phyloP scores from a whole-genome alignment of 2,888 invertebrate genomes.

The Pediacus dermestoides region DNA sequence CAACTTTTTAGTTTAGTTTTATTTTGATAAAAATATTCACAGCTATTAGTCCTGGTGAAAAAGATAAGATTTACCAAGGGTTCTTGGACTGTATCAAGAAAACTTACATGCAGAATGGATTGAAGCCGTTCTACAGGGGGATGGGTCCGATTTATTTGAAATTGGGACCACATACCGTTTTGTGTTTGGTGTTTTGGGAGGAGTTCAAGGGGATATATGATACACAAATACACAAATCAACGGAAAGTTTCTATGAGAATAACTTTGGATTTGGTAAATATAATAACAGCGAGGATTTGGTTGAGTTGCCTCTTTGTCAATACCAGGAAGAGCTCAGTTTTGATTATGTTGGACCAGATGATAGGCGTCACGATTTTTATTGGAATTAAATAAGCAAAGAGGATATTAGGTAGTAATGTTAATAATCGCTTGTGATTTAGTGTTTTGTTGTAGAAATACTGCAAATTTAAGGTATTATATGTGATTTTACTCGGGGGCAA shows the following conservation, averaged over 20 bases:
- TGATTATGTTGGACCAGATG: background rate
- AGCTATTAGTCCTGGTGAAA: constrained; percentile 56
- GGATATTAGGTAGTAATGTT: too few species aligned
- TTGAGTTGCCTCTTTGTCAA: constrained; percentile 3
- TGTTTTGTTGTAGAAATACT: too few species aligned
- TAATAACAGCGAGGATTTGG: too few species aligned
- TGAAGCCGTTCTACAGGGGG: constrained; percentile 79
- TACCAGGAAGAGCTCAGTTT: constrained; percentile 1
- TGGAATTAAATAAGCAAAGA: constrained; percentile 8
- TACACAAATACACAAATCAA: constrained; percentile 15
- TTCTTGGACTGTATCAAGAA: constrained; percentile 65
- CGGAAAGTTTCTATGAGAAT: constrained; percentile 27
- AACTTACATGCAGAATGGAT: constrained; percentile 58
- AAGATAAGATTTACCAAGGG: constrained; percentile 64
- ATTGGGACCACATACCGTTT: constrained; percentile 84
- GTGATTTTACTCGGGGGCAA: too few species aligned
- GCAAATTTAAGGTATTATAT: too few species aligned
- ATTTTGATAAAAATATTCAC: too few species aligned
- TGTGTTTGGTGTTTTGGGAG: constrained; percentile 86
- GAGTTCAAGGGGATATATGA: constrained; percentile 60
- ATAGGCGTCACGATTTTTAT: constrained; percentile 1
- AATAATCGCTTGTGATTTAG: too few species aligned
- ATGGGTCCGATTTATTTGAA: constrained; percentile 81
- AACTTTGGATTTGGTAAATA: constrained; percentile 21
- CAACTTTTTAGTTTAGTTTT: constrained; percentile 9